These are phyloP conservation scores for Drosophila atripex DNA, from an alignment of 2,888 invertebrate species.

Conservation along the genomic window DNA sequence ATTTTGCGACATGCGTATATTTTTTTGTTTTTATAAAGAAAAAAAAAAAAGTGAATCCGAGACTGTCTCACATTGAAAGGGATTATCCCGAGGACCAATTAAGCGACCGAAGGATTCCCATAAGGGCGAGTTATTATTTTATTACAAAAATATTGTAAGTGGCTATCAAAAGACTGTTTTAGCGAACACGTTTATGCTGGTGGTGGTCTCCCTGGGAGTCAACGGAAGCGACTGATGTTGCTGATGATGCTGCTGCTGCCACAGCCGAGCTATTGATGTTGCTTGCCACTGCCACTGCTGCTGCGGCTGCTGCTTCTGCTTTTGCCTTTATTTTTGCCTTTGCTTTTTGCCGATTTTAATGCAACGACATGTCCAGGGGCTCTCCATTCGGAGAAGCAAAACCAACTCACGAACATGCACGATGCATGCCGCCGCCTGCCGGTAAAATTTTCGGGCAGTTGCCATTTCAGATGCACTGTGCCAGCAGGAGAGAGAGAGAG, in stretches of 20 bases:
- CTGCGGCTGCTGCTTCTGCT: constrained; percentile 44
- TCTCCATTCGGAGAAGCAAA: constrained; percentile 11
- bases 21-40: neutral
- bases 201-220: constrained; percentile 54
- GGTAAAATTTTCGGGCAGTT: constrained; percentile 8
- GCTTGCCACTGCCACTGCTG: constrained; percentile 38
- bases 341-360: constrained; percentile 40
- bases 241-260: constrained; percentile 31
- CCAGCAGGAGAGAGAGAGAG: constrained; percentile 17
- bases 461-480: constrained; percentile 33
- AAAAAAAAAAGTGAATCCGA: neutral
- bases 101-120: neutral
- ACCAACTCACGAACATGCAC: constrained; percentile 24
- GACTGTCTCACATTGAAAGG: constrained; percentile 13
- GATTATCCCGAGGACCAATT: constrained; percentile 4
- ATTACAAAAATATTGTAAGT: constrained; percentile 21
- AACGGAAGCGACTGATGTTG: constrained; percentile 69
- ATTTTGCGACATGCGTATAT: constrained; percentile 18
- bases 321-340: constrained; percentile 17
- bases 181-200: constrained; percentile 45
- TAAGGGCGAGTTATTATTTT: constrained; percentile 11
- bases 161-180: constrained; percentile 39
- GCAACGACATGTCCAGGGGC: constrained; percentile 47
- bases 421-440: constrained; percentile 27
- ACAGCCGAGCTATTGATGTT: constrained; percentile 31